Evolutionary conservation across 2,888 invertebrate species (phyloP), one percentile per base, ranked within the genome.

Genomic region (Stramonita haemastoma): DNA sequence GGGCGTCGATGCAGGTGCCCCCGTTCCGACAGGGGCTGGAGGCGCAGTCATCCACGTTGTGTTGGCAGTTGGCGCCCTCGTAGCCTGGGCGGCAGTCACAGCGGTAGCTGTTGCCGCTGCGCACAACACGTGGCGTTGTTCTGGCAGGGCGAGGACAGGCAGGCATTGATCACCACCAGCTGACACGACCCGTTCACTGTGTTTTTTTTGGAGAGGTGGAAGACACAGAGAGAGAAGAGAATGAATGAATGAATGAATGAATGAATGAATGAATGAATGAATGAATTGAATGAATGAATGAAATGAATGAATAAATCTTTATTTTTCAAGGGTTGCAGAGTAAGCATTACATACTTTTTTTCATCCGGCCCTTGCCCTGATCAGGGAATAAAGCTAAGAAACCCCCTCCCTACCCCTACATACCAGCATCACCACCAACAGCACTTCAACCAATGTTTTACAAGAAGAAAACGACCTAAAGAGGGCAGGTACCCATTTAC

Each of bases 21-120:
- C 91, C 92, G 88, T 93, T 93, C 29, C 90, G 91, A 90, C 94
- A 94, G 0, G 93, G 92, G n/a, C 91, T 90, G 0, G 88, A 88
- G 0, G 34, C 87, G 90, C 94, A 94, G 89, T 93, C 93, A 87
- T 94, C 92, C 4, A 84, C 60, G 87, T 91, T 88, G 87, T 91
- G 88, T 66, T 91, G 90, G 32, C 91, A 91, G 56, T 86, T 83
- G 22, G 88, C 88, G 19, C 92, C 92, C 32, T 91, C 91, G 34
- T 91, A 92, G 19, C 92, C 92, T 2, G 89, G 17, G 34, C 34
- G 87, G 85, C 91, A 90, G 34, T 46, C 19, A 77, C 90, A 90
- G 66, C 60, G 57, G 70, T 88, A 91, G 46, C 87, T 88, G 15
- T 73, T 87, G 87, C 90, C 86, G 34, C 22, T n/a, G 29, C 70